Evolutionary conservation across 2,888 invertebrate genomes (phyloP).

Genomic region (Aphodius granarius): DNA sequence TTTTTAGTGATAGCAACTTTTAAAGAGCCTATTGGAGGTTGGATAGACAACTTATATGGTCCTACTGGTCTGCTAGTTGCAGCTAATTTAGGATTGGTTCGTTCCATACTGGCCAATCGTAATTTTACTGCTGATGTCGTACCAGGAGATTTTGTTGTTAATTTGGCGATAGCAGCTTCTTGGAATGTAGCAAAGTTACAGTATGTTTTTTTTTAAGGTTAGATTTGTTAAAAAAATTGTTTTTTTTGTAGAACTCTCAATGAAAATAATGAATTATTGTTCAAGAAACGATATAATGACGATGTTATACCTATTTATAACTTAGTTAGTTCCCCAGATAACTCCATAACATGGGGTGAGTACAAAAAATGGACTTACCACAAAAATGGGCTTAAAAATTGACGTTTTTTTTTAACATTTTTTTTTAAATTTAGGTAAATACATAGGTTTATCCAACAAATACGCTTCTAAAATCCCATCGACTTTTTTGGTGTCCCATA

Average conservation of each 20-base stretch:
- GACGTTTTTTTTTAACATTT: neutral
- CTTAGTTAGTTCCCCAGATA: constrained; percentile 26
- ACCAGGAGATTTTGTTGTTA: constrained; percentile 67
- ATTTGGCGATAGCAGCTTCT: constrained; percentile 61
- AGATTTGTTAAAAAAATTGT: neutral
- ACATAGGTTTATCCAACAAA: constrained; percentile 58
- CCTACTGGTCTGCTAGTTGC: constrained; percentile 76
- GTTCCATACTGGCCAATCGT: constrained; percentile 73
- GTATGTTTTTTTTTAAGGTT: constrained; percentile 9
- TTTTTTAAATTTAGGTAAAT: constrained; percentile 53
- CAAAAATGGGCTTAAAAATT: neutral
- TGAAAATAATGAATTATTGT: constrained; percentile 18
- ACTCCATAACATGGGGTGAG: constrained; percentile 36
- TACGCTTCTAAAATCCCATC: constrained; percentile 62
- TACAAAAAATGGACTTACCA: no score
- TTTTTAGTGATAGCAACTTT: constrained; percentile 65
- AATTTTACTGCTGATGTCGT: constrained; percentile 72
- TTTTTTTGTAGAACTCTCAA: constrained; percentile 17
- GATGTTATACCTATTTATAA: constrained; percentile 23
- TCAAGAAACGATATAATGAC: constrained; percentile 4
- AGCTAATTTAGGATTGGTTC: constrained; percentile 74
- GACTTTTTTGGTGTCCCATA: constrained; percentile 64
- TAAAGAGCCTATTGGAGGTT: constrained; percentile 75
- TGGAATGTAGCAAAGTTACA: constrained; percentile 50
- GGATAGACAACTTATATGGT: constrained; percentile 92